Evolutionary conservation across 1,140 invertebrate species (phyloP).

Genomic region (Drosophila ironensis): DNA sequence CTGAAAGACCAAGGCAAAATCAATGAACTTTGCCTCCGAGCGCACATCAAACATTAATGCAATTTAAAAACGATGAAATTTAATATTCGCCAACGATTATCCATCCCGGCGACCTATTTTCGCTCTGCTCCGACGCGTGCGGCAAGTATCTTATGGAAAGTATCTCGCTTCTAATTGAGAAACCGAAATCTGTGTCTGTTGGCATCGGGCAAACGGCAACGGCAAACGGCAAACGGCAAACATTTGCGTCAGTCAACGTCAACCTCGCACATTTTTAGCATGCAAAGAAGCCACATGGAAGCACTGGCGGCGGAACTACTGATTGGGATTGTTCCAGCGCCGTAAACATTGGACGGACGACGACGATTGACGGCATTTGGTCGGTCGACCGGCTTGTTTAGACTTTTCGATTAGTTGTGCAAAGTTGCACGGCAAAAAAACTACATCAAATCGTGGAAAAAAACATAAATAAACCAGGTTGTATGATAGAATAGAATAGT

Average conservation of each 20-base stretch:
- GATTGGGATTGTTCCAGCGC: conserved; percentile 15
- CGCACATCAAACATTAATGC: conserved; percentile 8
- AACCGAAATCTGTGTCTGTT: conserved; percentile 40
- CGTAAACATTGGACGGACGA: conserved; percentile 39
- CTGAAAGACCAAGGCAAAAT: not conserved
- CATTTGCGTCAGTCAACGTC: conserved; percentile 27
- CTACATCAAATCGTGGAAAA: too few species aligned
- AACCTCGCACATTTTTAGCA: conserved; percentile 27
- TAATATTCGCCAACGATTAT: conserved; percentile 23
- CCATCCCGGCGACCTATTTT: not conserved
- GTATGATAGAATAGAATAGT: too few species aligned
- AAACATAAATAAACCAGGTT: too few species aligned
- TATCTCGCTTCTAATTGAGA: conserved; percentile 39
- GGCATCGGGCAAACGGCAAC: conserved; percentile 15
- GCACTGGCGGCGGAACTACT: not conserved
- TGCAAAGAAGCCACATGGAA: conserved; percentile 42
- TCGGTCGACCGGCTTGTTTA: conserved; percentile 26
- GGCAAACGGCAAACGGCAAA: conserved; percentile 17
- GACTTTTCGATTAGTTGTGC: conserved; percentile 55
- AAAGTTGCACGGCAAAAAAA: not conserved
- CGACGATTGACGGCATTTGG: conserved; percentile 28
- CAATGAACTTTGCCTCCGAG: conserved; percentile 6
- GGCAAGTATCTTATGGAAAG: not conserved
- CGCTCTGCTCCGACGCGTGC: not conserved
- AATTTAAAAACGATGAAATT: not conserved